These are phyloP conservation scores for Dipodomys ordii DNA, from an alignment of 2,113 vertebrate species.

Conservation along the genomic window DNA sequence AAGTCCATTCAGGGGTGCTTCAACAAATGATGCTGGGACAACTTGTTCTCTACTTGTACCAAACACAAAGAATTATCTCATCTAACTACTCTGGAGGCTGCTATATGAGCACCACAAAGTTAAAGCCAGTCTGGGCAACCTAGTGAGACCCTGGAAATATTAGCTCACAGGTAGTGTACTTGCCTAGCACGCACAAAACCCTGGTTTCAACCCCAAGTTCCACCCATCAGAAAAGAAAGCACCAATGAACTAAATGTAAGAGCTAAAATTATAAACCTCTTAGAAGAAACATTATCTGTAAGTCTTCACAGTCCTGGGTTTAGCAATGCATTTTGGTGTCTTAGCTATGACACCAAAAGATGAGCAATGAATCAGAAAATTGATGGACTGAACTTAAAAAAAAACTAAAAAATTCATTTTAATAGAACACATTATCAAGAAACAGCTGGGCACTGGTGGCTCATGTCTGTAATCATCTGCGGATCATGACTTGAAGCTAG, in stretches of 20 bases:
- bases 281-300: not conserved
- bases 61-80: constrained; percentile 16
- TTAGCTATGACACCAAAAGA: constrained; percentile 35
- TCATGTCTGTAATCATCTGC: no score
- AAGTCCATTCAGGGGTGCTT: not conserved
- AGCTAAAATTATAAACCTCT: constrained; percentile 36
- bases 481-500: no score
- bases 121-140: not conserved
- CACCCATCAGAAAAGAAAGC: not conserved
- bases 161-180: not conserved
- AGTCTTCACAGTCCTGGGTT: constrained; percentile 6
- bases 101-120: not conserved
- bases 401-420: constrained; percentile 10
- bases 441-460: not conserved
- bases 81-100: not conserved
- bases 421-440: constrained; percentile 7
- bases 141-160: not conserved
- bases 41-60: not conserved
- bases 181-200: not conserved
- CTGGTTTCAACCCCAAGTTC: not conserved
- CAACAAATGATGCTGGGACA: not conserved
- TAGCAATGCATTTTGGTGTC: not conserved
- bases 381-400: constrained; percentile 2
- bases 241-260: constrained; percentile 6
- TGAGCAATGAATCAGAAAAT: constrained; percentile 15